phyloP scores from a whole-genome alignment of 2,113 vertebrate species.

The Craseonycteris thonglongyai region DNA sequence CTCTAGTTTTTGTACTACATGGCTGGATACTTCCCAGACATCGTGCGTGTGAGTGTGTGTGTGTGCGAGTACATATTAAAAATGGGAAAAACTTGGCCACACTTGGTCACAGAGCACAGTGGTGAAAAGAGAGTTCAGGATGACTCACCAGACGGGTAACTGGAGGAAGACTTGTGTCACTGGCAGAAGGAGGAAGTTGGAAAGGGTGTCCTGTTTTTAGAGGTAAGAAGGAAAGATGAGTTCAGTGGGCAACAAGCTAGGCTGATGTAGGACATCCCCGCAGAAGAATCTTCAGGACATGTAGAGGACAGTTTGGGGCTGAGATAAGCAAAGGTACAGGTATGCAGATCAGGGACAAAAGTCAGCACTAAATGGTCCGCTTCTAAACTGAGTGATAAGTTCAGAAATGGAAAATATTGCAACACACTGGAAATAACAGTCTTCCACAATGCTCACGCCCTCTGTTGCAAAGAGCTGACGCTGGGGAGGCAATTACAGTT shows the following conservation, averaged over 20 bases:
- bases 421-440: background rate
- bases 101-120: background rate
- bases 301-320: background rate
- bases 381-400: background rate
- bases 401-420: background rate
- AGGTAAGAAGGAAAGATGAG: background rate
- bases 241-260: background rate
- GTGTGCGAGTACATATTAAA: background rate
- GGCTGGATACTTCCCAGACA: too few species aligned
- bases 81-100: background rate
- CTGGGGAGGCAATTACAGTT: background rate
- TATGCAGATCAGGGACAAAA: background rate
- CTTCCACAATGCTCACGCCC: accelerated
- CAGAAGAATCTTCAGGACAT: background rate
- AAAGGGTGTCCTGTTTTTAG: background rate
- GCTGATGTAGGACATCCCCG: background rate
- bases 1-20: too few species aligned
- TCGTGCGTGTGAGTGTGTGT: too few species aligned
- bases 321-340: background rate
- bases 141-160: conserved; percentile 24
- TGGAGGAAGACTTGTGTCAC: background rate
- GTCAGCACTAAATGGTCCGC: background rate
- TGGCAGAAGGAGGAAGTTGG: background rate
- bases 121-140: background rate
- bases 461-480: background rate